Percentiles rank a stretch among this genome's conserved stretches.
Conservation (phyloP, 1,140 invertebrate genomes). For the Drosophila nannoptera region DNA sequence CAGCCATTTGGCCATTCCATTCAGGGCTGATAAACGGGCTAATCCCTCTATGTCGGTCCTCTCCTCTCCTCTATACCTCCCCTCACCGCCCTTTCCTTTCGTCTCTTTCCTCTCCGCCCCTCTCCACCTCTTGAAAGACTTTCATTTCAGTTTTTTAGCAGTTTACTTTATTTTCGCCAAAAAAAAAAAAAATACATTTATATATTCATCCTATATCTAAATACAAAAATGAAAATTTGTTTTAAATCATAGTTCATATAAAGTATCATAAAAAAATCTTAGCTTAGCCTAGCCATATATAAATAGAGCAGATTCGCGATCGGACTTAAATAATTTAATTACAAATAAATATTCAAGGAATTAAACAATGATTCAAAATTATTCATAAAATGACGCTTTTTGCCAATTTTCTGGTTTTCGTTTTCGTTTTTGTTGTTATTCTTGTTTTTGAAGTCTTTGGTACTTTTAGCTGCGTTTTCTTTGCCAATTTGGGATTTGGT, state of each 20-base stretch:
- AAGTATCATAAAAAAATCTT: slow-evolving; percentile 20
- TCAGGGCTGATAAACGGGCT: no score
- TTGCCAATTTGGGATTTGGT: slow-evolving; percentile 68
- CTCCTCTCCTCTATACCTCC: no score
- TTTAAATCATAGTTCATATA: slow-evolving; percentile 40
- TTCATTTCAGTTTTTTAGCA: slow-evolving; percentile 39
- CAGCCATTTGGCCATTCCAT: not conserved
- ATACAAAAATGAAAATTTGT: slow-evolving; percentile 40
- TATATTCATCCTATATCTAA: slow-evolving; percentile 45
- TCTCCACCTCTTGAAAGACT: no score
- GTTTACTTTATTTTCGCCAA: slow-evolving; percentile 67
- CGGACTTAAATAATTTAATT: slow-evolving; percentile 22
- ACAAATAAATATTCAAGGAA: slow-evolving; percentile 32
- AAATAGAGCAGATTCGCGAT: slow-evolving; percentile 10
- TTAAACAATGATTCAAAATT: slow-evolving; percentile 19
- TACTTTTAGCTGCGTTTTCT: slow-evolving; percentile 74
- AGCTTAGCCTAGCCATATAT: slow-evolving; percentile 1
- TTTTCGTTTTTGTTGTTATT: slow-evolving; percentile 31
- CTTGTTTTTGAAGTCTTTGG: slow-evolving; percentile 64
- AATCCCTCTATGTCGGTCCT: no score
- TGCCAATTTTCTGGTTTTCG: slow-evolving; percentile 34
- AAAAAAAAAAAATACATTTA: slow-evolving; percentile 35
- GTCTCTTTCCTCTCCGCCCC: no score
- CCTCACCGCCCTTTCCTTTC: no score
- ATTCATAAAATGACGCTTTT: slow-evolving; percentile 31